These are phyloP conservation scores for Xanthorhoe spadicearia DNA, from an alignment of 2,888 invertebrate species.

Conservation along the genomic window DNA sequence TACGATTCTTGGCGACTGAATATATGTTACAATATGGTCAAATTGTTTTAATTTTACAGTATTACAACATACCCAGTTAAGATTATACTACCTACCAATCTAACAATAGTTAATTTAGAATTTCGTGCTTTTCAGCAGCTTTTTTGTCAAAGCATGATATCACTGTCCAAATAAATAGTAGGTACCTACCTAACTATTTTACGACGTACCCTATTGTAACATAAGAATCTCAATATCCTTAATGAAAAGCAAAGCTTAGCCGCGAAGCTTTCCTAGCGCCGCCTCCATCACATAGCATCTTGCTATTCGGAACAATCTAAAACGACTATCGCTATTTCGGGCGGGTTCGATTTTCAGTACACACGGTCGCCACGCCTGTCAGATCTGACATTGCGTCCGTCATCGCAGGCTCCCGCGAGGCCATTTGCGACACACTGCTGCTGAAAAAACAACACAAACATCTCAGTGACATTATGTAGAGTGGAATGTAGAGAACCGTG, in stretches of 20 bases:
- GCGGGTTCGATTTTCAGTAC: constrained; percentile 35
- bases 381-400: constrained; percentile 52
- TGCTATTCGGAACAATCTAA: constrained; percentile 18
- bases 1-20: constrained; percentile 9
- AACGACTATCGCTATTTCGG: constrained; percentile 35
- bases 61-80: too few relatives aligned
- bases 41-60: background rate
- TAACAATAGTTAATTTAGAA: too few relatives aligned
- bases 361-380: constrained; percentile 49
- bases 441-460: constrained; percentile 45
- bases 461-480: constrained; percentile 35
- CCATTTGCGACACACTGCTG: constrained; percentile 50
- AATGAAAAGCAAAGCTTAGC: background rate
- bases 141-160: too few relatives aligned
- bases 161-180: too few relatives aligned
- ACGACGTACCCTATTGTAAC: too few relatives aligned
- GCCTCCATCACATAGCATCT: background rate
- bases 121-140: too few relatives aligned
- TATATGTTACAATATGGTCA: background rate
- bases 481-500: constrained; percentile 27
- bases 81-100: too few relatives aligned
- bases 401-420: constrained; percentile 45
- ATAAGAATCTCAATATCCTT: background rate
- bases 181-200: too few relatives aligned
- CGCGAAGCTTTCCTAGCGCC: constrained; percentile 1